Conservation (phyloP, 2,888 invertebrate genomes). For the Drosophila dives region DNA sequence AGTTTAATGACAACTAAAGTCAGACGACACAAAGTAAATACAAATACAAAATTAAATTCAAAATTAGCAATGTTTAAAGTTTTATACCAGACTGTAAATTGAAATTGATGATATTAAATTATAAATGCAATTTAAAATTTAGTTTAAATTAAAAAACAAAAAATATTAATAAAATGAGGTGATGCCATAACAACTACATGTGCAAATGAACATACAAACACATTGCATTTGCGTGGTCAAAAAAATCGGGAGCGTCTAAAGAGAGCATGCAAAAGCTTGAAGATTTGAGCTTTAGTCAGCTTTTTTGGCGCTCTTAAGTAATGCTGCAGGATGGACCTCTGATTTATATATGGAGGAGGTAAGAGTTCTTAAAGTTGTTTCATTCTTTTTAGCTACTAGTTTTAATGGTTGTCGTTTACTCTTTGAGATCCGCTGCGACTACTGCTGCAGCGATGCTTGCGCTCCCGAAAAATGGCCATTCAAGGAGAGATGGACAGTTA, state of each 20-base stretch:
- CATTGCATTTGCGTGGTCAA: background rate
- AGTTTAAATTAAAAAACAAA: background rate
- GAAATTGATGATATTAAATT: background rate
- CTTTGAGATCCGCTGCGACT: constrained; percentile 51
- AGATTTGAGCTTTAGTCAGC: background rate
- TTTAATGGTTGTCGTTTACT: constrained; percentile 39
- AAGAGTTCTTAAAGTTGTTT: background rate
- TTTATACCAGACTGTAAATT: background rate
- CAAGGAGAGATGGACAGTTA: constrained; percentile 72
- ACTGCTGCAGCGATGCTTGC: constrained; percentile 34
- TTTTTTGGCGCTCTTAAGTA: constrained; percentile 2
- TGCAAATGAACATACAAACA: background rate
- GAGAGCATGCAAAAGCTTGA: background rate
- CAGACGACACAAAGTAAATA: background rate
- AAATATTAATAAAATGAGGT: background rate
- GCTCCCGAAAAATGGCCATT: constrained; percentile 45
- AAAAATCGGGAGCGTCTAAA: background rate
- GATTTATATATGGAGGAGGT: background rate
- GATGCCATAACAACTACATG: background rate
- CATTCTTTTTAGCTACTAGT: constrained; percentile 4
- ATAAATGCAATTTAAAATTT: background rate
- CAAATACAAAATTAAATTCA: background rate
- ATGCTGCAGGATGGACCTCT: background rate
- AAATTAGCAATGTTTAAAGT: background rate
- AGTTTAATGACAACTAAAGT: background rate